Conservation (phyloP, 2,113 vertebrate genomes). For the Mustela lutreola region DNA sequence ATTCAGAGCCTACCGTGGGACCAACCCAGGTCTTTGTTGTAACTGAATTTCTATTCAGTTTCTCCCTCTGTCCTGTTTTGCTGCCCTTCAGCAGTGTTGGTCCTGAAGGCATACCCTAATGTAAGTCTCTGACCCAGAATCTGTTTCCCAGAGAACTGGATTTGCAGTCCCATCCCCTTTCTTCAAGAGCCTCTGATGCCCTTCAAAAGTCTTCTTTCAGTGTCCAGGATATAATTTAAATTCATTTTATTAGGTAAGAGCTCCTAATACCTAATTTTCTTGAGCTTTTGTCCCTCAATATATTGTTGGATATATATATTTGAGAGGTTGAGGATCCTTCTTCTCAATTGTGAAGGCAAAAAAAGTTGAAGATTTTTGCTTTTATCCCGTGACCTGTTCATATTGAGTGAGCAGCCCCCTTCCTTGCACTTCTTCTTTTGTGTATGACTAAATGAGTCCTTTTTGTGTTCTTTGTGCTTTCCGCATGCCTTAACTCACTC, state of each 20-base stretch:
- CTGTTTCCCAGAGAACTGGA: background rate
- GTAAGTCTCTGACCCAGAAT: background rate
- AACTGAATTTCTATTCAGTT: background rate
- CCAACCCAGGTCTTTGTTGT: background rate
- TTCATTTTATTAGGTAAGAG: background rate
- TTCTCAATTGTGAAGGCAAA: background rate
- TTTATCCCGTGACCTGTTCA: background rate
- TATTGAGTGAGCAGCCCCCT: background rate
- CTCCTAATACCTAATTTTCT: background rate
- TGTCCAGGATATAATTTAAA: background rate
- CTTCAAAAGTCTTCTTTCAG: background rate
- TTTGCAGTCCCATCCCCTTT: background rate
- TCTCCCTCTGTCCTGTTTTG: background rate
- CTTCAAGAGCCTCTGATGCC: background rate
- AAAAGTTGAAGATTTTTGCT: background rate
- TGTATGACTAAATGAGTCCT: background rate
- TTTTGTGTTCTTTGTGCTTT: constrained; percentile 37
- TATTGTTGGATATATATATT: background rate
- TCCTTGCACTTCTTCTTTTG: constrained; percentile 10
- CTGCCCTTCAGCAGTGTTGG: background rate
- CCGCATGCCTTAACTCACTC: background rate
- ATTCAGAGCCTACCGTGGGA: background rate
- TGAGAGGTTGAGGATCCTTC: background rate
- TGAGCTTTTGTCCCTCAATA: background rate
- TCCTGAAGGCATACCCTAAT: background rate